These are phyloP conservation scores for Glaucomys volans DNA, from an alignment of 2,113 vertebrate species.

Conservation along the genomic window DNA sequence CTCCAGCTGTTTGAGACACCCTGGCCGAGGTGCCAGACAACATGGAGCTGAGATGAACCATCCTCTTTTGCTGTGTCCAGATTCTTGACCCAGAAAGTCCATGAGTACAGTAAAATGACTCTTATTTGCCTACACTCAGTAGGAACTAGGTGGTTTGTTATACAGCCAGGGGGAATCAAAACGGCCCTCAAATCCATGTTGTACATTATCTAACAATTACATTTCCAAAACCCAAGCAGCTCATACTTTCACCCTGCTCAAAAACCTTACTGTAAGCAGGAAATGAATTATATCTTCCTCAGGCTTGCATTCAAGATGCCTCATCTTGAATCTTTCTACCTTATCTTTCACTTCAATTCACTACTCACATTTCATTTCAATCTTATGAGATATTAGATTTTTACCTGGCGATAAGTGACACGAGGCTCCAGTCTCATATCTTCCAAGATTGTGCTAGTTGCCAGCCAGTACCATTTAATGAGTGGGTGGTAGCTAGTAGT, in stretches of 20 bases:
- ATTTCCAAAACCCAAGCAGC: background rate
- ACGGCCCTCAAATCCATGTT: background rate
- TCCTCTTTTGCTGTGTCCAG: background rate
- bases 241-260: constrained; percentile 20
- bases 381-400: background rate
- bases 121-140: background rate
- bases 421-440: background rate
- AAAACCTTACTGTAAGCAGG: constrained; percentile 8
- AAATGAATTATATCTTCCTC: constrained; percentile 4
- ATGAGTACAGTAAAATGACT: background rate
- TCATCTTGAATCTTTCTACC: background rate
- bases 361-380: background rate
- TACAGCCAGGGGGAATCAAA: background rate
- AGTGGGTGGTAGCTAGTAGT: background rate
- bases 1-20: background rate
- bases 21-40: background rate
- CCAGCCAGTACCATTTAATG: background rate
- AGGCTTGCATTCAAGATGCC: background rate
- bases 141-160: background rate
- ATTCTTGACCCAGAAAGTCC: constrained; percentile 15
- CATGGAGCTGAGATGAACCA: background rate
- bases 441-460: background rate
- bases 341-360: background rate
- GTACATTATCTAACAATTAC: background rate
- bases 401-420: background rate